These are phyloP conservation scores for Platichthys flesus DNA, from an alignment of 2,113 vertebrate species.

Conservation along the genomic window DNA sequence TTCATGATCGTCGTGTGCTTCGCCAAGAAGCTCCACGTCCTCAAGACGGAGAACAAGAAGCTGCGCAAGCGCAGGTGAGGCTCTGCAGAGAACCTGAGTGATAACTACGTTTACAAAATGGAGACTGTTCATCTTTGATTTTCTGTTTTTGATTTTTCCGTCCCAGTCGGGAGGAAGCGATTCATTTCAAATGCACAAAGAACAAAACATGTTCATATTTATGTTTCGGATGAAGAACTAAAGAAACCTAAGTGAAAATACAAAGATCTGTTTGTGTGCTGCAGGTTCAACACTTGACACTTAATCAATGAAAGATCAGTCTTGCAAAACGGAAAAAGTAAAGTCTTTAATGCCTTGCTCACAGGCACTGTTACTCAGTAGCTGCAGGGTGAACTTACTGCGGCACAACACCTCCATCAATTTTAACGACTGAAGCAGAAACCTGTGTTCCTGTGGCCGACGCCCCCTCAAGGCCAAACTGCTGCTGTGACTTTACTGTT, in stretches of 20 bases:
- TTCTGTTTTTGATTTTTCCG: too few species aligned
- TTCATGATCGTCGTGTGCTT: constrained; percentile 99
- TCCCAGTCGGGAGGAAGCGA: not conserved
- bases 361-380: too few species aligned
- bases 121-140: not conserved
- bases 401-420: not conserved
- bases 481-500: too few species aligned
- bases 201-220: too few species aligned
- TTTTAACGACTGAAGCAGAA: constrained; percentile 11
- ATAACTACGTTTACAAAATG: not conserved
- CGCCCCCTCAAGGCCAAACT: too few species aligned
- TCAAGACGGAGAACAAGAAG: constrained; percentile 97
- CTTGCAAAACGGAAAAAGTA: too few species aligned
- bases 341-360: too few species aligned
- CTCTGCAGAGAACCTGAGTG: not conserved
- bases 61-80: constrained; percentile 95
- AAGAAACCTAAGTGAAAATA: too few species aligned
- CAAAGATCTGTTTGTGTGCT: too few species aligned
- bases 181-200: not conserved
- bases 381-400: not conserved
- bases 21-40: constrained; percentile 97
- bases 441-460: not conserved
- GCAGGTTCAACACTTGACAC: too few species aligned
- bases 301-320: too few species aligned
- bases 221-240: too few species aligned